These are phyloP conservation scores for Hydriomena furcata DNA, from an alignment of 2,888 invertebrate species.

Conservation along the genomic window DNA sequence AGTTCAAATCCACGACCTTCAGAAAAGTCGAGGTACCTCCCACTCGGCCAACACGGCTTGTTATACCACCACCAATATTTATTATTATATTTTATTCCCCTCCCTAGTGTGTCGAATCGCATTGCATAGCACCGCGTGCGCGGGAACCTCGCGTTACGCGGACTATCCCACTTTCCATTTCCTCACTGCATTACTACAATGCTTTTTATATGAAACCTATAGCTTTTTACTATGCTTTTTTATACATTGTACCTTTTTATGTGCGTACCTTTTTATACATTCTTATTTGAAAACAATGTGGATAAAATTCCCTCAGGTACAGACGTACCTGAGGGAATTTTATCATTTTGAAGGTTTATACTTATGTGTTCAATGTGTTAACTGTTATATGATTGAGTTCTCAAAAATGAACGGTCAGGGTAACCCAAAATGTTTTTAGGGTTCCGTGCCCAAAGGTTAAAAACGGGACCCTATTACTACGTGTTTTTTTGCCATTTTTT, in stretches of 20 bases:
- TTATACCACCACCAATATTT: no score
- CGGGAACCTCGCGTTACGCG: slow-evolving; percentile 74
- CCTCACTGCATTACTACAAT: slow-evolving; percentile 65
- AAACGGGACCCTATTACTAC: no score
- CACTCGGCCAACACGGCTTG: no score
- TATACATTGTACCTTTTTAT: slow-evolving; percentile 14
- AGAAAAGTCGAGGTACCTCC: no score
- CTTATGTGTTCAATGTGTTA: no score
- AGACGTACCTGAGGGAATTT: slow-evolving; percentile 22
- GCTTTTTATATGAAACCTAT: slow-evolving; percentile 46
- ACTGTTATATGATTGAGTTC: no score
- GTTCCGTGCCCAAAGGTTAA: no score
- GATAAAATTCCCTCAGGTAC: no score
- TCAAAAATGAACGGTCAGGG: no score
- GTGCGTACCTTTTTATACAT: slow-evolving; percentile 16
- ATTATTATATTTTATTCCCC: slow-evolving; percentile 26
- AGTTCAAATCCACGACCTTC: no score
- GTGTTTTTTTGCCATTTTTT: no score
- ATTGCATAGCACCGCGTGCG: slow-evolving; percentile 69
- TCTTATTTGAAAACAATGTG: slow-evolving; percentile 25
- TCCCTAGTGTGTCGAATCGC: slow-evolving; percentile 57
- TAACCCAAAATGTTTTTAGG: no score
- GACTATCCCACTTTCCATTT: slow-evolving; percentile 72
- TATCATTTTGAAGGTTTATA: slow-evolving; percentile 17
- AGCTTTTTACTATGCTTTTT: slow-evolving; percentile 19